These are phyloP conservation scores for Belonocnema kinseyi DNA, from an alignment of 1,140 invertebrate species.

Conservation along the genomic window DNA sequence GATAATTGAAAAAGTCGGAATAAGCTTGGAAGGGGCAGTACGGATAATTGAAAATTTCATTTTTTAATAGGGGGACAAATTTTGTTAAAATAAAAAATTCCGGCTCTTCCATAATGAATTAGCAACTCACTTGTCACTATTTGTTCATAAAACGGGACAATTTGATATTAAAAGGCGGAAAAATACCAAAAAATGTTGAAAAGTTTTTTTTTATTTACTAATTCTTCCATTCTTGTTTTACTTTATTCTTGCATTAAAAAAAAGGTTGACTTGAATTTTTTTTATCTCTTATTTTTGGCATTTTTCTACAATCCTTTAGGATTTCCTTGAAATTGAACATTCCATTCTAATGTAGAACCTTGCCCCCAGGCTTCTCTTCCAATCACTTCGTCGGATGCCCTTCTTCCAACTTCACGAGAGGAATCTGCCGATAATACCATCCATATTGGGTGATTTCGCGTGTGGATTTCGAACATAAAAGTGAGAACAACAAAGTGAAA, in stretches of 20 bases:
- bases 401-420: slow-evolving; percentile 2
- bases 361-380: neutral
- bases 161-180: too few relatives aligned
- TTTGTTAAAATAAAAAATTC: too few relatives aligned
- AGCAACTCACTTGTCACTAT: too few relatives aligned
- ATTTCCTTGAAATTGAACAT: slow-evolving; percentile 6
- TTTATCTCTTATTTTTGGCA: neutral
- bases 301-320: neutral
- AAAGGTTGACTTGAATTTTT: neutral
- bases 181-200: too few relatives aligned
- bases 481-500: neutral
- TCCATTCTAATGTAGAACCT: slow-evolving; percentile 5
- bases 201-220: neutral
- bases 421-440: neutral
- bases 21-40: too few relatives aligned
- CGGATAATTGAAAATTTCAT: too few relatives aligned
- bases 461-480: neutral
- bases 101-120: too few relatives aligned
- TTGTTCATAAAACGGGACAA: too few relatives aligned
- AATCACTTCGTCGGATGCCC: slow-evolving; percentile 19
- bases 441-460: slow-evolving; percentile 1
- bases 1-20: too few relatives aligned
- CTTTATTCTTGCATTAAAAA: neutral
- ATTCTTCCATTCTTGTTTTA: neutral
- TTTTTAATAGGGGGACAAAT: too few relatives aligned